Percentiles rank a stretch among this genome's conserved stretches.
Conservation (phyloP, 2,797 vertebrate species). For the Coccyzus lansbergi region DNA sequence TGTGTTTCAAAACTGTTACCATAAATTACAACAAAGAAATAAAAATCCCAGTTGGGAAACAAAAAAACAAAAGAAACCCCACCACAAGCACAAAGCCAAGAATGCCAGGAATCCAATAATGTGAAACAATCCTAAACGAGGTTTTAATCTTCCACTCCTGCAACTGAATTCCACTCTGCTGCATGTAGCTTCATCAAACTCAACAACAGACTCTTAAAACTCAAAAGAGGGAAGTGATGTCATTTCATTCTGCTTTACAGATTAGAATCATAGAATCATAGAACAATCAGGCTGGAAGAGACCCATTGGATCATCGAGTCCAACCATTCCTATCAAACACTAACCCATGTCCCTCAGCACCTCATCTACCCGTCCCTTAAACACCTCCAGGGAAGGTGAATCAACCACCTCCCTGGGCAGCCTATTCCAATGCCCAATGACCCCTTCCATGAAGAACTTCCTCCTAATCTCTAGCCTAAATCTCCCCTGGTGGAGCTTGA, state of each 20-base stretch:
- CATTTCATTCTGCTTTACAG: not conserved
- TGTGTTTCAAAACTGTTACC: not conserved
- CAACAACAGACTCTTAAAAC: not conserved
- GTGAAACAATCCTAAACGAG: not conserved
- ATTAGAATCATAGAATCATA: too few relatives aligned
- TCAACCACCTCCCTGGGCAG: too few relatives aligned
- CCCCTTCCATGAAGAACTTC: too few relatives aligned
- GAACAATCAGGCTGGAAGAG: too few relatives aligned
- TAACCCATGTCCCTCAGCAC: too few relatives aligned
- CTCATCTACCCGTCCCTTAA: too few relatives aligned
- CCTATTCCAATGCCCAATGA: too few relatives aligned
- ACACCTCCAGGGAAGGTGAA: too few relatives aligned
- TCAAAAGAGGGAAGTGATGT: not conserved
- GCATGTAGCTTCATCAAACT: not conserved
- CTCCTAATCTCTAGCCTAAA: too few relatives aligned
- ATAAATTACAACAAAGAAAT: not conserved
- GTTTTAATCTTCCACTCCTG: not conserved
- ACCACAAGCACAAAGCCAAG: not conserved
- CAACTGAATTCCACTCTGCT: not conserved
- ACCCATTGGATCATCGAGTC: too few relatives aligned
- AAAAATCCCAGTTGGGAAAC: not conserved
- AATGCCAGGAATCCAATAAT: not conserved
- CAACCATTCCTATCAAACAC: too few relatives aligned
- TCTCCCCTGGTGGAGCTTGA: too few relatives aligned
- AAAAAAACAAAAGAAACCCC: not conserved